Conservation (phyloP, 2,113 vertebrate genomes). For the Pluvianellus socialis region DNA sequence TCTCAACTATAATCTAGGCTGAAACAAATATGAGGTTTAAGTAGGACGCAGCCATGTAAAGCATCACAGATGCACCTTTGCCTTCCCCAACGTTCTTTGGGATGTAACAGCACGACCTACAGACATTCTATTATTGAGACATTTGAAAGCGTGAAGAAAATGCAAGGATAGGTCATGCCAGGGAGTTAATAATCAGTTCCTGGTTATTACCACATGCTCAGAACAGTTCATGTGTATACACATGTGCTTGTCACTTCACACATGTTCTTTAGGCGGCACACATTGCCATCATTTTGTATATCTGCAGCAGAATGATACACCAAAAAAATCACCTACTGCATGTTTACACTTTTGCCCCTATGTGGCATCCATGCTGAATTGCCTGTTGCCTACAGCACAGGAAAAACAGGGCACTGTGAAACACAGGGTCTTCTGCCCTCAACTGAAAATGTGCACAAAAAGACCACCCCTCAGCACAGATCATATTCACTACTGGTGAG, state of each 20-base stretch:
- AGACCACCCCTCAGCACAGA: neutral
- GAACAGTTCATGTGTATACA: neutral
- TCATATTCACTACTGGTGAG: neutral
- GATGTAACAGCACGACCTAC: neutral
- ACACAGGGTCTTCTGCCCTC: neutral
- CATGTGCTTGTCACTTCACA: neutral
- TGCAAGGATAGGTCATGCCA: neutral
- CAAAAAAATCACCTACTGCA: neutral
- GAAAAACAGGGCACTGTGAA: neutral
- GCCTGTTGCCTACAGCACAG: neutral
- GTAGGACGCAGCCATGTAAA: neutral
- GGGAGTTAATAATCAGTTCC: neutral
- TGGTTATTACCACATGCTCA: neutral
- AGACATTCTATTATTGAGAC: neutral
- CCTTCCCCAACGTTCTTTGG: neutral
- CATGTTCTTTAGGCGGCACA: neutral
- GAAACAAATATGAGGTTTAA: fast-evolving
- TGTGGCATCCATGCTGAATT: neutral
- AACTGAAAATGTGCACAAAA: neutral
- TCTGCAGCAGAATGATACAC: neutral
- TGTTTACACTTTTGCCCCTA: neutral
- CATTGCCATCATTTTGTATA: fast-evolving
- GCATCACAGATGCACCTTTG: fast-evolving
- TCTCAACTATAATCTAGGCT: neutral
- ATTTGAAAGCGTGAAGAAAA: neutral